Evolutionary conservation across 2,797 vertebrate species (phyloP).

Genomic region (Intellagama lesueurii): DNA sequence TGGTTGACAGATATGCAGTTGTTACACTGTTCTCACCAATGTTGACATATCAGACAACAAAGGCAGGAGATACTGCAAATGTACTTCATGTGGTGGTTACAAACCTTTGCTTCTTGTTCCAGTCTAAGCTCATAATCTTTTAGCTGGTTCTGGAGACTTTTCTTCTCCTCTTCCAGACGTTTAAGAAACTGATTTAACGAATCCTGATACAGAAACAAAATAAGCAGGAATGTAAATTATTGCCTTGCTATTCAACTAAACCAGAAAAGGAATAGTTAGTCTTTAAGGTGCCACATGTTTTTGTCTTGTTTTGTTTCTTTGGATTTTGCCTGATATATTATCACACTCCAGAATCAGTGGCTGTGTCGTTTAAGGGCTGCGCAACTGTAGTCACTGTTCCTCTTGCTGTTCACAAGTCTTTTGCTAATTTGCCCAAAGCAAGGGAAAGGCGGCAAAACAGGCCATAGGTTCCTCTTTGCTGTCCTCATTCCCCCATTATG

Average conservation of each 20-base stretch:
- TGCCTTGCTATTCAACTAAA: slow-evolving; percentile 39
- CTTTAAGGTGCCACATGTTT: too few relatives aligned
- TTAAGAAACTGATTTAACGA: slow-evolving; percentile 84
- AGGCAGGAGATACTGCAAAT: slow-evolving; percentile 29
- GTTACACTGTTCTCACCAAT: slow-evolving; percentile 12
- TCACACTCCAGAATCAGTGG: slow-evolving; percentile 1
- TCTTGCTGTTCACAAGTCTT: too few relatives aligned
- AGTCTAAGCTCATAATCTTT: slow-evolving; percentile 83
- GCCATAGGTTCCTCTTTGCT: background rate
- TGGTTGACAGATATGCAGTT: background rate
- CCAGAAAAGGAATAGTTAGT: background rate
- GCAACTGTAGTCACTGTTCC: background rate
- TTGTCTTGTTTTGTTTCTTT: too few relatives aligned
- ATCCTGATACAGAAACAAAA: slow-evolving; percentile 76
- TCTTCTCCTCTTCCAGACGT: slow-evolving; percentile 83
- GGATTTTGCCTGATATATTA: background rate
- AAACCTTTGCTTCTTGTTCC: slow-evolving; percentile 89
- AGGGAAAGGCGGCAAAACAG: slow-evolving; percentile 30
- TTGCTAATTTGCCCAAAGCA: background rate
- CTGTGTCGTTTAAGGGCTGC: background rate
- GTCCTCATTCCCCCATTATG: background rate
- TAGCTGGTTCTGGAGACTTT: slow-evolving; percentile 82
- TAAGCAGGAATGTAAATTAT: slow-evolving; percentile 26
- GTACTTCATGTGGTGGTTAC: slow-evolving; percentile 23
- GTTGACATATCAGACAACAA: slow-evolving; percentile 2